Base-by-base conservation (phyloP, 1,140 invertebrate species). In the Caenorhabditis inopinata region DNA sequence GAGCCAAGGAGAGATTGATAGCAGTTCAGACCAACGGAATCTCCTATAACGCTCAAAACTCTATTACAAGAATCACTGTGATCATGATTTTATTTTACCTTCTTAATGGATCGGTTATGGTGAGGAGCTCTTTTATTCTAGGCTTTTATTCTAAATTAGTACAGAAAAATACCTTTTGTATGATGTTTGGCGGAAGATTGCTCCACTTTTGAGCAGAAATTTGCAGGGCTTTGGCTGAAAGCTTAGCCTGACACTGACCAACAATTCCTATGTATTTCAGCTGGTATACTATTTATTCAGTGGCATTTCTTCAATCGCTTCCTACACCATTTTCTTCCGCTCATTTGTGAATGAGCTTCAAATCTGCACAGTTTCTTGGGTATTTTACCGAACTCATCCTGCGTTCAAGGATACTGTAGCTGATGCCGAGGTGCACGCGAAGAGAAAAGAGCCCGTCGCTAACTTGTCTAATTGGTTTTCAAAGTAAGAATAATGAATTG, bases 1-100 rank as follows among this genome's bases (percentile, higher is more conserved):
- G 38, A 68, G 58, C 58, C 35, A 68, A 21, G n/a, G 58, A 68
- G n/a, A 11, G 32, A 38, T 42, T 68, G 58, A 68, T 68, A 38
- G 38, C 58, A 38, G 32, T 68, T 5, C 58, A 68, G n/a, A 38
- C 32, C 0, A 68, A 32, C 38, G 58, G 58, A 21, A 68, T 68
- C n/a, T 68, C 58, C 1, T 12, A 42, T 68, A n/a, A 32, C 18
- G 58, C 58, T 21, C 58, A 42, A 29, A 18, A 38, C 21, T 68
- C 58, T 9, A 42, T 38, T 18, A 38, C 58, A 21, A 68, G n/a
- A 25, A 68, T 32, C 16, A 68, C 58, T 11, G 32, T 68, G 12
- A 32, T 21, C 1, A 68, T 68, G 58, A 68, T 68, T 21, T 12
- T 18, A 1, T 68, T 68, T 21, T 68, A 68, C 21, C n/a, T 68